Evolutionary conservation across 2,797 vertebrate genomes (phyloP).

Genomic region (Artibeus jamaicensis): DNA sequence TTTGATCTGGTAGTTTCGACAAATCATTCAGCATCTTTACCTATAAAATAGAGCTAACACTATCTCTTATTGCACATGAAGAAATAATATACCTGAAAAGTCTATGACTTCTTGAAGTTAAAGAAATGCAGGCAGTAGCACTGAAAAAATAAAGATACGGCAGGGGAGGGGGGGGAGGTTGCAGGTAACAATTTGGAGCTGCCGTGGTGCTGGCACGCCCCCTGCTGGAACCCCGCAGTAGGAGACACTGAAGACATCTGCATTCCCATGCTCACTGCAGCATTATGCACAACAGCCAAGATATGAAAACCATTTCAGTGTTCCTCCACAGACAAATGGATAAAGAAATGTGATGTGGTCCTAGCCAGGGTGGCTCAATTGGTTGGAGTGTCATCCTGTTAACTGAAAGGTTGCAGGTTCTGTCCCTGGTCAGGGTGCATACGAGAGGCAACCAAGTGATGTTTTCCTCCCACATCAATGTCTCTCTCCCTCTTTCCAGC

Average conservation of each 20-base stretch:
- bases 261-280: background rate
- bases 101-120: background rate
- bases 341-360: background rate
- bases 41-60: background rate
- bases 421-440: background rate
- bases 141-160: background rate
- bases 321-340: background rate
- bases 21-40: conserved; percentile 3
- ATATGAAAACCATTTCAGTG: background rate
- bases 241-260: background rate
- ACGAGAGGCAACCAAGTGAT: background rate
- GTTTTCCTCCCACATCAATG: background rate
- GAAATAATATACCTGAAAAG: background rate
- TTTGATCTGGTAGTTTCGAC: background rate
- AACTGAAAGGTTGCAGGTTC: background rate
- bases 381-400: background rate
- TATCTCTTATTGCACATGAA: background rate
- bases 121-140: background rate
- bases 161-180: too few species aligned
- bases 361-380: background rate
- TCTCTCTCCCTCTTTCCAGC: background rate
- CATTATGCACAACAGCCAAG: background rate
- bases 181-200: background rate
- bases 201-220: background rate
- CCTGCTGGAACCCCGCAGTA: background rate